phyloP scores from a whole-genome alignment of 2,113 vertebrate genomes.

The Collichthys lucidus region DNA sequence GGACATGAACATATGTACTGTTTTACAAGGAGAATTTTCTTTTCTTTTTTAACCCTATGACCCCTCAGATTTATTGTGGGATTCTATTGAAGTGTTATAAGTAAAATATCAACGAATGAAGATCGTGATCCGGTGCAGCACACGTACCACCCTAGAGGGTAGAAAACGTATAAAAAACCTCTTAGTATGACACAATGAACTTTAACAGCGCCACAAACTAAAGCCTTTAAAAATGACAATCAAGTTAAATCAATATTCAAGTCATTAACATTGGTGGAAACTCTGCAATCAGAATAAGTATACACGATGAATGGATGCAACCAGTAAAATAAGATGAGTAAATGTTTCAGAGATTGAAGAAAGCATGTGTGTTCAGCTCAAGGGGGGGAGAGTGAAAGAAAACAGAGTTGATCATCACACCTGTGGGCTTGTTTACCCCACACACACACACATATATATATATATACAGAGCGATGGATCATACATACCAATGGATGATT shows the following conservation, averaged over 20 bases:
- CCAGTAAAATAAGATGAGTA: not conserved
- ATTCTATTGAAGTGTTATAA: not conserved
- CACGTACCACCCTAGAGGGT: not conserved
- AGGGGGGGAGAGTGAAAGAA: not conserved
- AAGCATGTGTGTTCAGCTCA: not conserved
- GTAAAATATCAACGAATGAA: not conserved
- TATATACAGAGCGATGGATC: not conserved
- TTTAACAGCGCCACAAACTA: not conserved
- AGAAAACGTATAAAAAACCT: not conserved
- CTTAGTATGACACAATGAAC: not conserved
- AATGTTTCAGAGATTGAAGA: not conserved
- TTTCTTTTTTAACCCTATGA: not conserved
- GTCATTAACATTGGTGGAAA: not conserved
- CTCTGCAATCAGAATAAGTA: not conserved
- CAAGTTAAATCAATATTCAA: not conserved
- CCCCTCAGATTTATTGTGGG: not conserved
- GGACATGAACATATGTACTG: not conserved
- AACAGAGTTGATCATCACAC: constrained; percentile 28
- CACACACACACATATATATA: constrained; percentile 3
- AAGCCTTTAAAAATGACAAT: not conserved
- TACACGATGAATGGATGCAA: not conserved
- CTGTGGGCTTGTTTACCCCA: constrained; percentile 29
- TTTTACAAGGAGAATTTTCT: not conserved
- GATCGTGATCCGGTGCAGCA: not conserved
- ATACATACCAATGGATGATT: constrained; percentile 41